These are phyloP conservation scores for Synanthedon myopaeformis DNA, from an alignment of 2,888 invertebrate species.

Conservation along the genomic window DNA sequence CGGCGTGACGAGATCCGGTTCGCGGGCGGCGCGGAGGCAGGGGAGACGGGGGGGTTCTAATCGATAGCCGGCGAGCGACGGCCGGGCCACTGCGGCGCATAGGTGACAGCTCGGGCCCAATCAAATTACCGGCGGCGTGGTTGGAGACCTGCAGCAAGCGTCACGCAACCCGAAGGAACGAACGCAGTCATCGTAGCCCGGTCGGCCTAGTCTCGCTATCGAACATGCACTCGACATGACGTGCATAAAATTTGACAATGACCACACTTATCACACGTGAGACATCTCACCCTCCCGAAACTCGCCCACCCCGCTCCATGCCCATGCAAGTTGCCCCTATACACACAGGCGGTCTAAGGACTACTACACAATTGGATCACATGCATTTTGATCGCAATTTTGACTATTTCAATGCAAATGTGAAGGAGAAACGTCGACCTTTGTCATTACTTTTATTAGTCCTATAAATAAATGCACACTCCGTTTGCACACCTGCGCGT, in stretches of 20 bases:
- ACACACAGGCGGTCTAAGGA: neutral
- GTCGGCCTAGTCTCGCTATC: slow-evolving; percentile 18
- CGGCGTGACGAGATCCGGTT: slow-evolving; percentile 71
- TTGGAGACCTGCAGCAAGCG: slow-evolving; percentile 52
- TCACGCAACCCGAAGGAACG: slow-evolving; percentile 49
- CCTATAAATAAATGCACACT: neutral
- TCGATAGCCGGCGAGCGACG: slow-evolving; percentile 70
- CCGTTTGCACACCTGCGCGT: slow-evolving; percentile 5
- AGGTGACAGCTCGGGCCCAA: slow-evolving; percentile 69
- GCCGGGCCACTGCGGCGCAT: slow-evolving; percentile 68
- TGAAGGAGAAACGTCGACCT: neutral
- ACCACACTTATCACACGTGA: slow-evolving; percentile 38
- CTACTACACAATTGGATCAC: neutral
- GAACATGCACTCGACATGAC: slow-evolving; percentile 35
- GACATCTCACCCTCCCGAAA: slow-evolving; percentile 22
- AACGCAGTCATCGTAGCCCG: slow-evolving; percentile 7
- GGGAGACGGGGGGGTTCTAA: slow-evolving; percentile 43
- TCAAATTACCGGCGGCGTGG: slow-evolving; percentile 65
- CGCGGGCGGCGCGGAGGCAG: slow-evolving; percentile 58
- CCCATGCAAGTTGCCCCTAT: slow-evolving; percentile 25
- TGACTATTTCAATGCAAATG: neutral
- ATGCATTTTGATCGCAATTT: neutral
- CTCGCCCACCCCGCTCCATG: slow-evolving; percentile 14
- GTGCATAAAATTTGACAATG: slow-evolving; percentile 39
- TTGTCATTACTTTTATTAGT: neutral